phyloP scores from a whole-genome alignment of 2,888 invertebrate genomes.

The Ochropacha duplaris region DNA sequence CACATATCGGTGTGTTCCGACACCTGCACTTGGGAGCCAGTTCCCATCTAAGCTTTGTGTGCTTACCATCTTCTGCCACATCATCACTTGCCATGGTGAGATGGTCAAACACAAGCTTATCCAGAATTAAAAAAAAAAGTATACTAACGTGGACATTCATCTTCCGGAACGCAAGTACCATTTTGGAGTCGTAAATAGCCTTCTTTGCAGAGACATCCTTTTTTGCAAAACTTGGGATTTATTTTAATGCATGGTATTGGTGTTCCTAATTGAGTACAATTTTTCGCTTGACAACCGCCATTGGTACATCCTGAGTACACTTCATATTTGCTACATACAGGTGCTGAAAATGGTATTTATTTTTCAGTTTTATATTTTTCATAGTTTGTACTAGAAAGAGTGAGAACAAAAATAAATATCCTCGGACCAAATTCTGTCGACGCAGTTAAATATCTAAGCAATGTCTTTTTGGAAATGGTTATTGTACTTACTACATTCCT shows the following conservation, averaged over 20 bases:
- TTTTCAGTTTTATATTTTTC: not conserved
- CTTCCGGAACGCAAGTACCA: slow-evolving; percentile 28
- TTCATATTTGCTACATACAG: slow-evolving; percentile 3
- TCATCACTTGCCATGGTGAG: too few species aligned
- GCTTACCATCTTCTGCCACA: too few species aligned
- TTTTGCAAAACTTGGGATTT: slow-evolving; percentile 12
- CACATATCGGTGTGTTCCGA: too few species aligned
- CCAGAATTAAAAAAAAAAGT: too few species aligned
- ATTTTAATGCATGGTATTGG: slow-evolving; percentile 7
- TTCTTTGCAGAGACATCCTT: slow-evolving; percentile 29
- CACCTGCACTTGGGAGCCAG: too few species aligned
- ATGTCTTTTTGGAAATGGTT: too few species aligned
- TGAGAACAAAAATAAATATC: too few species aligned
- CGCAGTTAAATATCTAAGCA: too few species aligned
- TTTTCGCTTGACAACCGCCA: slow-evolving; percentile 1
- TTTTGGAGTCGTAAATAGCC: slow-evolving; percentile 22
- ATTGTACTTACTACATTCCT: slow-evolving; percentile 35
- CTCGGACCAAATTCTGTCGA: too few species aligned
- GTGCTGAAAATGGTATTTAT: slow-evolving; percentile 17
- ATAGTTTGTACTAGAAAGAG: too few species aligned
- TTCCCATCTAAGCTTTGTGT: too few species aligned
- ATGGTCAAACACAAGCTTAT: too few species aligned
- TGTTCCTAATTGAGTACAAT: slow-evolving; percentile 18
- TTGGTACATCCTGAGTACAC: not conserved
- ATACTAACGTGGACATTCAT: slow-evolving; percentile 31